These are phyloP conservation scores for Acipenser ruthenus DNA, from an alignment of 2,797 vertebrate genomes.

Conservation along the genomic window DNA sequence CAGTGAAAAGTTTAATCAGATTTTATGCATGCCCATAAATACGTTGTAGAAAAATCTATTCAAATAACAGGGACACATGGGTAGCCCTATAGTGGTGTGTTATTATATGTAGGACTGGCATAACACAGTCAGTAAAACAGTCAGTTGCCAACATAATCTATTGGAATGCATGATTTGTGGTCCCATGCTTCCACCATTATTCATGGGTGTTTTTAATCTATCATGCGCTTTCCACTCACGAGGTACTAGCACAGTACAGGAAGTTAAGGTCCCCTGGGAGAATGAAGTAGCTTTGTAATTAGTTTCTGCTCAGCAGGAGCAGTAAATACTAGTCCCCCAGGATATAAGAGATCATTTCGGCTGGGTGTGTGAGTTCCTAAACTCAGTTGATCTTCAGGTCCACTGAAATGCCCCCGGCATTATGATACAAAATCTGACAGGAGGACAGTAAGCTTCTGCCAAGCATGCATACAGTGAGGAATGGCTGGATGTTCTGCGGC, in stretches of 20 bases:
- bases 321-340: conserved; percentile 27
- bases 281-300: conserved; percentile 20
- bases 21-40: too few relatives aligned
- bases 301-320: conserved; percentile 30
- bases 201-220: not conserved
- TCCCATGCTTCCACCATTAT: not conserved
- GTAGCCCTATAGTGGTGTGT: too few relatives aligned
- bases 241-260: not conserved
- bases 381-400: conserved; percentile 16
- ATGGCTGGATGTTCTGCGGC: too few relatives aligned
- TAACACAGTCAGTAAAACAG: too few relatives aligned
- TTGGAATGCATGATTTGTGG: not conserved
- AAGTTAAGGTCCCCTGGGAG: conserved; percentile 7
- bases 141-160: not conserved
- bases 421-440: conserved; percentile 23
- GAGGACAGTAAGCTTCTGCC: conserved; percentile 8
- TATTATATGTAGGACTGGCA: too few relatives aligned
- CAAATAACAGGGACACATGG: too few relatives aligned
- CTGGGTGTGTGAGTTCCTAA: conserved; percentile 14
- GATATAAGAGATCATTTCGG: conserved; percentile 26
- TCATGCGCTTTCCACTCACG: not conserved
- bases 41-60: too few relatives aligned
- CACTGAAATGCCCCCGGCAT: conserved; percentile 17
- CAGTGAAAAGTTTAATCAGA: too few relatives aligned
- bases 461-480: too few relatives aligned